Evolutionary conservation across 2,888 invertebrate genomes (phyloP), one percentile per base, ranked within the genome.

Genomic region (Rhopalosiphum nymphaeae): DNA sequence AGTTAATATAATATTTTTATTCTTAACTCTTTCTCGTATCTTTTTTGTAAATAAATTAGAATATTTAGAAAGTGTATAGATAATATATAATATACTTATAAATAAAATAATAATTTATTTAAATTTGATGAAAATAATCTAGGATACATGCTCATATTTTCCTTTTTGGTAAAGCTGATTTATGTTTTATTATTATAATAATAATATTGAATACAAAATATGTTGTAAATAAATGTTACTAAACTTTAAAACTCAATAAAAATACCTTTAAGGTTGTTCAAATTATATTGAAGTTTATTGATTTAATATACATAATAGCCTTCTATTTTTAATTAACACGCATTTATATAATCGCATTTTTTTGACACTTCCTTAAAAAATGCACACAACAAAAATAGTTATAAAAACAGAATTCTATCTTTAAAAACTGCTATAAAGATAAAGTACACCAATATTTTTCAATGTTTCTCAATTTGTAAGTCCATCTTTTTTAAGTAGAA

Each of bases 81-180:
- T 21, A 78, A 25, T 25, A 56, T 78, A 21, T 78, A 78, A 36
- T 78, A 78, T 21, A 78, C 36, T 36, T 36, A 36, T 88, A 53
- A 36, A 88, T 53, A 53, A 88, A 36, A 88, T 9, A 36, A 88
- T 36, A 53, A 88, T 88, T 88, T 53, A 88, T 88, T 88, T 88
- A 53, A 53, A 36, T 88, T 53, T 88, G 53, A 53, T 53, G 53
- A 53, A 88, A 88, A 53, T 88, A 49, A 53, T 49, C 78, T 36
- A 78, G 78, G 78, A 44, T 53, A 3, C 53, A 53, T 88, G 25
- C n/a, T 87, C 29, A 49, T 87, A 87, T 87, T 87, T 49, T 49
- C 46, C 49, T 87, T 87, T 87, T 49, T n/a, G 49, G 87, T 49
- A 49, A 87, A 49, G 87, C n/a, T 87, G 49, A 49, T 87, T 87